Evolutionary conservation across 2,888 invertebrate genomes (phyloP), one percentile per base, ranked within the genome.

Genomic region (Notocelia uddmanniana): DNA sequence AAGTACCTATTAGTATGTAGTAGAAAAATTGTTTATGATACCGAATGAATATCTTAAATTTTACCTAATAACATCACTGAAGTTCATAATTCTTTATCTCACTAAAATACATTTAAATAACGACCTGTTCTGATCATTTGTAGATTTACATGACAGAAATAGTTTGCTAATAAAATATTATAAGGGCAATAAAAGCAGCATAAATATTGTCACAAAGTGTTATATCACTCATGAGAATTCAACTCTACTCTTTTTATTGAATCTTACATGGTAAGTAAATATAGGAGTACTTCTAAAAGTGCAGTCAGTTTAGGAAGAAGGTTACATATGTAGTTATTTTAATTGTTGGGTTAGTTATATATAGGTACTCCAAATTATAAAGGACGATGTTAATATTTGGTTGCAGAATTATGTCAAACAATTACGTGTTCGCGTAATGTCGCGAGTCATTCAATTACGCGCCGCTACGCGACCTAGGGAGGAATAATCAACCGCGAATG

Each of bases 371-470:
- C 45, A 45, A 45, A 45, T n/a, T 45, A 45, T n/a, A n/a, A 45
- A 45, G 45, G 6, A 8, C 23, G 19, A 15, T 1, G 59, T 9
- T 31, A 60, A 67, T 63, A 54, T 62, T 72, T 67, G 60, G 23
- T 60, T 63, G 68, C 52, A 54, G 75, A 74, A 73, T 76, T 45
- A 74, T 79, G 79, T 77, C 78, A 77, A 80, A 73, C 73, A 75
- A 86, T 90, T 89, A 89, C 82, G 84, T 87, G 78, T 83, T 76
- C 82, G 76, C 78, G 76, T 83, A 83, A 86, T 78, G 81, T 81
- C 82, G 85, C 87, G 83, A 86, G 79, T 86, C 81, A 89, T 87
- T 88, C 77, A 79, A 89, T 89, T 88, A 88, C 81, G 80, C 78
- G 83, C 83, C 80, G 79, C 79, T 8, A 34, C 59, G 60, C 60